Percentiles rank a stretch among this genome's conserved stretches.
phyloP scores from a whole-genome alignment of 2,888 invertebrate species.

The Aleiodes leptofemur region DNA sequence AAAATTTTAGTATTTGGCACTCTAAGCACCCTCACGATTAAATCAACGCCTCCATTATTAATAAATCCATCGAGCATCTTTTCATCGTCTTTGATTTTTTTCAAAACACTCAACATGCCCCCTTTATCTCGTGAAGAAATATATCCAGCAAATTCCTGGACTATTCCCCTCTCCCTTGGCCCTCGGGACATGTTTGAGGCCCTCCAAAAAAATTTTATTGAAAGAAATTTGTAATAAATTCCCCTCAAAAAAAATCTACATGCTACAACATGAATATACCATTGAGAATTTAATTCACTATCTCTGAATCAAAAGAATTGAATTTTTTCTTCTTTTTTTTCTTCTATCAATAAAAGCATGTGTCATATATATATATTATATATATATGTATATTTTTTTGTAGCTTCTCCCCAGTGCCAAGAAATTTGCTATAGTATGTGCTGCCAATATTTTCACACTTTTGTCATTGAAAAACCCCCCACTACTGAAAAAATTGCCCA shows the following conservation, averaged over 20 bases:
- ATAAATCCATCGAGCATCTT: slow-evolving; percentile 64
- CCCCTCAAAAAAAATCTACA: background rate
- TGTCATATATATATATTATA: background rate
- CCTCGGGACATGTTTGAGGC: background rate
- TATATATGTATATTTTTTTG: background rate
- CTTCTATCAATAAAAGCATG: background rate
- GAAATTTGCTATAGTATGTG: slow-evolving; percentile 23
- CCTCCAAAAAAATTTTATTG: too few relatives aligned
- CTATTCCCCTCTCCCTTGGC: slow-evolving; percentile 47
- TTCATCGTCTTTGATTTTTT: slow-evolving; percentile 63
- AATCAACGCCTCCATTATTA: slow-evolving; percentile 61
- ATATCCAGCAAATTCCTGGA: slow-evolving; percentile 62
- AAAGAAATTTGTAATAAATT: too few relatives aligned
- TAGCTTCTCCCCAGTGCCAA: slow-evolving; percentile 12
- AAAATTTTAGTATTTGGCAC: slow-evolving; percentile 77
- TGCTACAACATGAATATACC: background rate
- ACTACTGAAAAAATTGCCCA: background rate
- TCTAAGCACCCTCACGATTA: slow-evolving; percentile 64
- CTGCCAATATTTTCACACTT: slow-evolving; percentile 5
- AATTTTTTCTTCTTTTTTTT: too few relatives aligned
- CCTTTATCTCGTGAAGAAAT: slow-evolving; percentile 59
- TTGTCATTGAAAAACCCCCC: background rate
- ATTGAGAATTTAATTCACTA: too few relatives aligned
- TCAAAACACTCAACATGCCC: slow-evolving; percentile 62
- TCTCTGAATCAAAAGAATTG: background rate